Conservation (phyloP, 2,113 vertebrate species). For the Corythoichthys intestinalis region DNA sequence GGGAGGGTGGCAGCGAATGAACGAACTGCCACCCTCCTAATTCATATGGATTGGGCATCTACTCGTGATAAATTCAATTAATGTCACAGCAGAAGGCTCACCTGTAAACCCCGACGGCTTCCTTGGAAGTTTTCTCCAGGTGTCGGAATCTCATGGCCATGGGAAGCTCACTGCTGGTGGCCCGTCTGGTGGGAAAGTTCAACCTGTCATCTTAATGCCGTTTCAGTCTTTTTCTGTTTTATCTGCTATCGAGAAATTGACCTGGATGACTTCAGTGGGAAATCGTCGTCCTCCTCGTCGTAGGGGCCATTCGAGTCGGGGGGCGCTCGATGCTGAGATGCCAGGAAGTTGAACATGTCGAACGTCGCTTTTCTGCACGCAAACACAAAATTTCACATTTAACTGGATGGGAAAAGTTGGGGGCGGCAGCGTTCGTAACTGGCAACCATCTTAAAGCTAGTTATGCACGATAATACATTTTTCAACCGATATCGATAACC, state of each 20-base stretch:
- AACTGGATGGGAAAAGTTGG: too few relatives aligned
- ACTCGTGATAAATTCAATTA: background rate
- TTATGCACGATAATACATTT: too few relatives aligned
- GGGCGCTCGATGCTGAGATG: conserved; percentile 83
- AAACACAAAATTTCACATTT: background rate
- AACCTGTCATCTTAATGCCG: background rate
- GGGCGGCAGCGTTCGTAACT: too few relatives aligned
- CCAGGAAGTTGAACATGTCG: conserved; percentile 93
- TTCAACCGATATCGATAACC: too few relatives aligned
- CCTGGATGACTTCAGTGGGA: conserved; percentile 87
- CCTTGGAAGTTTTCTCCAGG: conserved; percentile 87
- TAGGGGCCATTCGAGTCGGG: conserved; percentile 73
- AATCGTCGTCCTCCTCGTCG: conserved; percentile 88
- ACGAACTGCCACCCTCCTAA: too few relatives aligned
- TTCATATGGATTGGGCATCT: too few relatives aligned
- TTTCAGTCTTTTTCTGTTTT: background rate
- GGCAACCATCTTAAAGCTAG: too few relatives aligned
- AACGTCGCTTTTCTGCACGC: conserved; percentile 84
- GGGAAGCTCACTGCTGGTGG: conserved; percentile 86
- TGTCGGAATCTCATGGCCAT: conserved; percentile 93
- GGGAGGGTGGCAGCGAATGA: too few relatives aligned
- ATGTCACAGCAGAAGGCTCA: conserved; percentile 27
- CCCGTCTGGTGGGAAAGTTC: conserved; percentile 67
- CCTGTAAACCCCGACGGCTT: conserved; percentile 93
- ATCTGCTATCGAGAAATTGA: conserved; percentile 22